Percentiles rank a stretch among this genome's conserved stretches.
phyloP scores from a whole-genome alignment of 2,113 vertebrate genomes.

The Morone chrysops region DNA sequence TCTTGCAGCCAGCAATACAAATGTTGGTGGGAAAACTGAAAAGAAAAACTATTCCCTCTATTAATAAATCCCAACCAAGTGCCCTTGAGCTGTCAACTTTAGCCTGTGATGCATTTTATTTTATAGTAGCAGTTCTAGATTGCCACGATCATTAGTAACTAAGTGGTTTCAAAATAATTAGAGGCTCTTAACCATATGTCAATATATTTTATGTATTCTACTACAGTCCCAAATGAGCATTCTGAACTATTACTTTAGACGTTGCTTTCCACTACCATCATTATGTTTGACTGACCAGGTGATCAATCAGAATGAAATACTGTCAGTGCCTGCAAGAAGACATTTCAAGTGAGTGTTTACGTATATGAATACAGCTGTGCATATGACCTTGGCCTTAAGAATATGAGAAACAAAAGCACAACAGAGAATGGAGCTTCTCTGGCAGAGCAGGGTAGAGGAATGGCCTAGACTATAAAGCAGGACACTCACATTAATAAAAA shows the following conservation, averaged over 20 bases:
- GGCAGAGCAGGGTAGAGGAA: slow-evolving; percentile 5
- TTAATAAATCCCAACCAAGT: slow-evolving; percentile 9
- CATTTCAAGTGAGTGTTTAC: background rate
- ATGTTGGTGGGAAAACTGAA: background rate
- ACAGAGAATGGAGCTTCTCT: background rate
- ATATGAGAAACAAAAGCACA: slow-evolving; percentile 11
- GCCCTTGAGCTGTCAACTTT: slow-evolving; percentile 13
- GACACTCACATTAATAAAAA: background rate
- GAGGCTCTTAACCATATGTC: slow-evolving; percentile 4
- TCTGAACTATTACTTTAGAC: background rate
- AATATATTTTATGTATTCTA: background rate
- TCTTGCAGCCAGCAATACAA: background rate
- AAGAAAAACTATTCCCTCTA: background rate
- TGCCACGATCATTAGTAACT: background rate
- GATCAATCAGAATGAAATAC: slow-evolving; percentile 33
- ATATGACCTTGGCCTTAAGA: slow-evolving; percentile 27
- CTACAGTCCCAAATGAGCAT: background rate
- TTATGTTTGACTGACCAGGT: background rate
- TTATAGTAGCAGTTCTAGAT: background rate
- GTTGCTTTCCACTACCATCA: background rate
- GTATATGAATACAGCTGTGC: slow-evolving; percentile 11
- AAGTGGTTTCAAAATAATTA: slow-evolving; percentile 20
- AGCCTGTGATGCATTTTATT: background rate
- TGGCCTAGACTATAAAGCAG: background rate
- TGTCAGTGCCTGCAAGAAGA: background rate